Base-by-base conservation (phyloP, 2,797 vertebrate genomes). In the Leuciscus waleckii region DNA sequence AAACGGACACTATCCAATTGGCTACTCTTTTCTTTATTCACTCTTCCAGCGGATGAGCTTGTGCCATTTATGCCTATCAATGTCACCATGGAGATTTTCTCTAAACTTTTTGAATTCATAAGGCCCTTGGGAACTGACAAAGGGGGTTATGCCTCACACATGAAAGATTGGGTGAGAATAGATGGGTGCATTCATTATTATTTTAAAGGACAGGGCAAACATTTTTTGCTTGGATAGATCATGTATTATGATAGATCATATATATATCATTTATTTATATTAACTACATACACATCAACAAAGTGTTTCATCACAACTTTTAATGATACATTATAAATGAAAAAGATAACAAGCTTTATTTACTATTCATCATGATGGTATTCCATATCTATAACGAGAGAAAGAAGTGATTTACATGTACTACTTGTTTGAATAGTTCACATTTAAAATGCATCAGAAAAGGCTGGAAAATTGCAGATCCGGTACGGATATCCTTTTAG, bases 301-400 rank as follows among this genome's bases (percentile, higher is more conserved):
- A 67, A 41, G 68, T 58, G 21, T 65, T 88, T 89, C 84, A 87
- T 77, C 83, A 89, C 85, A 87, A 80, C 82, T 86, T 89, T 88
- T 86, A 86, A 89, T 88, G 89, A 90, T 91, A 90, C 90, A 89
- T 91, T 93, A 51, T 85, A 69, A 92, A 92, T 93, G 87, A 91
- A 93, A 91, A 93, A 92, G 91, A 93, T 93, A 91, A 92, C 85
- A 90, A 88, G 89, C 92, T 92, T 91, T 86, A 82, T 89, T 92
- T 90, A 88, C 88, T 90, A 82, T 85, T 87, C 85, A 86, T 86
- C 86, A 86, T 89, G 90, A 90, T 94, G 92, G 90, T 87, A 84
- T 87, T 92, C 69, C 68, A 80, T 79, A 73, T 94, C 88, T 91
- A 92, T 89, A 94, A 91, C 91, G 89, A 93, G 90, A 91, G 92